Conservation (phyloP, 2,113 vertebrate species). For the Rhegmatorhina hoffmannsi region DNA sequence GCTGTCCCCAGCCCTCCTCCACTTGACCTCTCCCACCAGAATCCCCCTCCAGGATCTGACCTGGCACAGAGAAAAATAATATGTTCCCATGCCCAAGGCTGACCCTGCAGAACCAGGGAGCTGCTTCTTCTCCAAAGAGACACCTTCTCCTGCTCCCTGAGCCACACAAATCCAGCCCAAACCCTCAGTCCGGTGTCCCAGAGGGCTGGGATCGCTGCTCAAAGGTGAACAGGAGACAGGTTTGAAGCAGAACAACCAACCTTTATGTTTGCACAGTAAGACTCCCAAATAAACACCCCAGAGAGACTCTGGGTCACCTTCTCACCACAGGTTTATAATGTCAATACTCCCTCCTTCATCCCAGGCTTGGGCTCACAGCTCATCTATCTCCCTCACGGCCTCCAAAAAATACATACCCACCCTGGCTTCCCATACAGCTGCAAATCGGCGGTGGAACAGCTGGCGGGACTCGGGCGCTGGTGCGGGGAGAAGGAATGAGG, state of each 20-base stretch:
- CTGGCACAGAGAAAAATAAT: not conserved
- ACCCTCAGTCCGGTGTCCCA: fast-evolving
- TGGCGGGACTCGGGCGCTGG: not conserved
- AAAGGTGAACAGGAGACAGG: fast-evolving
- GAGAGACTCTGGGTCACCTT: not conserved
- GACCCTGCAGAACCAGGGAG: not conserved
- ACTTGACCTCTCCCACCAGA: not conserved
- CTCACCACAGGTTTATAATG: not conserved
- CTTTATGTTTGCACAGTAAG: fast-evolving
- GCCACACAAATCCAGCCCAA: not conserved
- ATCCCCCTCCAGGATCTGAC: not conserved
- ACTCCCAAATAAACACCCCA: not conserved
- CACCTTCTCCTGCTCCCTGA: fast-evolving
- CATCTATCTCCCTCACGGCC: not conserved
- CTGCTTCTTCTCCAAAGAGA: not conserved
- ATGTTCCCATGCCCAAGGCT: not conserved
- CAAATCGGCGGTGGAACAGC: not conserved
- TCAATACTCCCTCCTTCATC: not conserved
- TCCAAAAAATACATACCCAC: not conserved
- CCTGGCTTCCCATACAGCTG: not conserved
- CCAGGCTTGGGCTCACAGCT: not conserved
- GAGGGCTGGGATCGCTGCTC: fast-evolving
- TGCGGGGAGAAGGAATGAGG: fast-evolving
- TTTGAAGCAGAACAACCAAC: not conserved
- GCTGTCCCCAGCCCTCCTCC: not conserved